Conservation (phyloP, 1,140 invertebrate genomes). For the Lysiphlebus fabarum region DNA sequence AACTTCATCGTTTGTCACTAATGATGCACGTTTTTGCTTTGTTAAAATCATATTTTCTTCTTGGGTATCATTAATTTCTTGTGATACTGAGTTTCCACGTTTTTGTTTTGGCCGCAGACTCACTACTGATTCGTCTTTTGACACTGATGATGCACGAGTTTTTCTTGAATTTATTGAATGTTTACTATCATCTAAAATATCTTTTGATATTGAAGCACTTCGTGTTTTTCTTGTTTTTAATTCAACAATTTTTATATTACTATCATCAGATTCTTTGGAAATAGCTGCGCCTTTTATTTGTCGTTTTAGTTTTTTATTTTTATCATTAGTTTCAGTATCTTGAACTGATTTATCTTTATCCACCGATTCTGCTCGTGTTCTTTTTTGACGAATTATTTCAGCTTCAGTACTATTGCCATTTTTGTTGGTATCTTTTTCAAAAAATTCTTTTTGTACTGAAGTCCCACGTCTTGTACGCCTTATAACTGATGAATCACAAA, state of each 20-base stretch:
- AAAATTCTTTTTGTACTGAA: constrained; percentile 11
- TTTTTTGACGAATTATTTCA: neutral
- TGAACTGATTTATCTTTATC: neutral
- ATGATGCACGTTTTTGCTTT: constrained; percentile 11
- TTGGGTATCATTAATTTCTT: neutral
- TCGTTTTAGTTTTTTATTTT: neutral
- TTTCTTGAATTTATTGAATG: neutral
- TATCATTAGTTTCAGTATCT: too few species aligned
- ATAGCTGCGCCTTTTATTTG: neutral
- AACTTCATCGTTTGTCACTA: constrained; percentile 2
- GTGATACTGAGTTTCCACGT: neutral
- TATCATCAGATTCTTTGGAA: neutral
- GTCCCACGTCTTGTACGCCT: constrained; percentile 30
- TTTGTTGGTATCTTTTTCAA: neutral
- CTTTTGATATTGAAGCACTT: constrained; percentile 22
- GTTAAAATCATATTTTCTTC: neutral
- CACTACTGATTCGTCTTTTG: neutral
- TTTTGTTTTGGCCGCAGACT: neutral
- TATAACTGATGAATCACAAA: constrained; percentile 6
- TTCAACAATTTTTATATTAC: too few species aligned
- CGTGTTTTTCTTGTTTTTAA: constrained; percentile 11
- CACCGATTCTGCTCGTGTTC: neutral
- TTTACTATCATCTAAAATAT: constrained; percentile 5
- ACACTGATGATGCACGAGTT: neutral
- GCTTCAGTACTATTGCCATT: constrained; percentile 16